Percentiles rank a stretch among this genome's conserved stretches.
Conservation (phyloP, 2,888 invertebrate genomes). For the Phengaris alcon region DNA sequence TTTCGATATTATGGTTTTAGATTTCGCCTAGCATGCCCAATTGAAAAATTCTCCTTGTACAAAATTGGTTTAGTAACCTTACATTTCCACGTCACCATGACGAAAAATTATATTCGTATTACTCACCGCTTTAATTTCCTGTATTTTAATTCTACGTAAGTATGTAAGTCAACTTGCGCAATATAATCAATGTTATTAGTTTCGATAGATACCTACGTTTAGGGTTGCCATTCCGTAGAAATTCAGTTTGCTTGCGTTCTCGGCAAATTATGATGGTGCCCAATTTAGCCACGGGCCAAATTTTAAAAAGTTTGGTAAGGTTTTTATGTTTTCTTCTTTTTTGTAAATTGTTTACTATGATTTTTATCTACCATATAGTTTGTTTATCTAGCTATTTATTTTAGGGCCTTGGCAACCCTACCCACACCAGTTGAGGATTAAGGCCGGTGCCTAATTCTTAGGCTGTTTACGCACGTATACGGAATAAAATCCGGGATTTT, state of each 20-base stretch:
- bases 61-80: too few species aligned
- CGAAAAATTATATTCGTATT: too few species aligned
- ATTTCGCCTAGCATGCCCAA: too few species aligned
- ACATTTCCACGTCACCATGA: not conserved
- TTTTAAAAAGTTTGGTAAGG: too few species aligned
- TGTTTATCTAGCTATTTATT: not conserved
- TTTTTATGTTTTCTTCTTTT: too few species aligned
- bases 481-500: constrained; percentile 17
- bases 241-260: not conserved
- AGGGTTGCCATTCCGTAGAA: not conserved
- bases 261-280: too few species aligned
- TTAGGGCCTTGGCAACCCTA: not conserved
- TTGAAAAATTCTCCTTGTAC: too few species aligned
- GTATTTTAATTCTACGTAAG: not conserved
- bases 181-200: not conserved
- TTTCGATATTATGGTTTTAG: too few species aligned
- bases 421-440: not conserved
- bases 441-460: constrained; percentile 6
- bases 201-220: not conserved
- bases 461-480: constrained; percentile 9
- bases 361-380: not conserved
- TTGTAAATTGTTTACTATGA: too few species aligned
- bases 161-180: not conserved
- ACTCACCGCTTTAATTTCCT: not conserved
- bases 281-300: too few species aligned